Percentiles rank a stretch among this genome's conserved stretches.
These are phyloP conservation scores for Geodia barretti DNA, from an alignment of 37 sponge, comb jelly and placozoan genomes.

Conservation along the genomic window DNA sequence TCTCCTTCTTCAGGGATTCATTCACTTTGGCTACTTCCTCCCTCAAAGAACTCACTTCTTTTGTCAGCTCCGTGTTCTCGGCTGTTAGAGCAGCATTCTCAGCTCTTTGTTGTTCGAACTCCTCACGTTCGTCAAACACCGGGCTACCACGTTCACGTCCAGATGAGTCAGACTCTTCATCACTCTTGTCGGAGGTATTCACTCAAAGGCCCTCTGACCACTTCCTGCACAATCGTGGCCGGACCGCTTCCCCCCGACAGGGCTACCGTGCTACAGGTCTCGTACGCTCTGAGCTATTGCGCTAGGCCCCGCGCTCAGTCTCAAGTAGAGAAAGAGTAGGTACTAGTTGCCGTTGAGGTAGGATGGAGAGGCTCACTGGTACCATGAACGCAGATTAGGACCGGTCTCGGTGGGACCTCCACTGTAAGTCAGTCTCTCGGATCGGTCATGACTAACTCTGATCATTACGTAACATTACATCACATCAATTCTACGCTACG, in stretches of 20 bases:
- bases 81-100: neutral
- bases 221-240: neutral
- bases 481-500: too few species aligned
- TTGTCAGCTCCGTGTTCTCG: neutral
- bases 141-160: too few species aligned
- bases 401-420: neutral
- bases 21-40: neutral
- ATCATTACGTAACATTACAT: neutral
- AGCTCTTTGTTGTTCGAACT: neutral
- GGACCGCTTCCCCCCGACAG: neutral
- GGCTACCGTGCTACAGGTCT: neutral
- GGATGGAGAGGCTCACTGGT: neutral
- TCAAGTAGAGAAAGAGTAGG: too few species aligned
- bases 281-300: neutral
- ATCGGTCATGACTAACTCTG: neutral
- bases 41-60: neutral
- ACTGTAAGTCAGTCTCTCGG: neutral
- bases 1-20: slow-evolving; percentile 1
- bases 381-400: neutral
- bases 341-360: too few species aligned
- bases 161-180: neutral
- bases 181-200: neutral
- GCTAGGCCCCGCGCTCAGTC: too few species aligned
- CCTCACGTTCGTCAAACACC: neutral
- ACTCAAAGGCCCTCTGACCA: neutral